Evolutionary conservation across 1,140 invertebrate species (phyloP).

Genomic region (Lamellibrachia luymesi): DNA sequence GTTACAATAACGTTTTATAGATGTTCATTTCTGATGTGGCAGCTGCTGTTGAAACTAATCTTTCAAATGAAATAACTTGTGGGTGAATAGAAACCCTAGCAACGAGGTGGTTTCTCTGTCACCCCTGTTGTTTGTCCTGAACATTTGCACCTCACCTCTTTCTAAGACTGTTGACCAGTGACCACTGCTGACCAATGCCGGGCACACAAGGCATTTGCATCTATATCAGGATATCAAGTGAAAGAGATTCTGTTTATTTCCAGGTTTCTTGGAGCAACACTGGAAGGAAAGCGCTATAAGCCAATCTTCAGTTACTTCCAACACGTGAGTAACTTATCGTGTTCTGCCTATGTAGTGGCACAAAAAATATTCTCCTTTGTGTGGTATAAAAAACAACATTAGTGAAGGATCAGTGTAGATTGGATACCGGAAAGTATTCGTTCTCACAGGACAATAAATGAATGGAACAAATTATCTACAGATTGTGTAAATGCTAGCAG

Average conservation of each 20-base stretch:
- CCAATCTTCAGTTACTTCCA: constrained; percentile 91
- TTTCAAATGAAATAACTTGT: background rate
- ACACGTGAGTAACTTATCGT: constrained; percentile 47
- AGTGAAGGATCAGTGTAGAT: too few species aligned
- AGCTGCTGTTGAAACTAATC: background rate
- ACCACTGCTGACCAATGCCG: background rate
- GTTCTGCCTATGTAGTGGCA: background rate
- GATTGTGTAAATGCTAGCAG: too few species aligned
- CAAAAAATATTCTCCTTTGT: background rate
- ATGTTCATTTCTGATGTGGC: too few species aligned
- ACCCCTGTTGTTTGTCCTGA: background rate
- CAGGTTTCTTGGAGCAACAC: constrained; percentile 73
- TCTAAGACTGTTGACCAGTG: too few species aligned
- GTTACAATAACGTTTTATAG: too few species aligned
- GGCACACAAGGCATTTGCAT: background rate
- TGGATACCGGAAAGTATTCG: too few species aligned
- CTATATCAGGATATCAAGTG: background rate
- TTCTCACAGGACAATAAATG: too few species aligned
- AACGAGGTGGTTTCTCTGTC: background rate
- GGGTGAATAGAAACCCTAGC: background rate
- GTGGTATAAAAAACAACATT: too few species aligned
- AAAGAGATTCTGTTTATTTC: constrained; percentile 15
- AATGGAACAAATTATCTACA: too few species aligned
- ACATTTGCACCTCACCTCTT: background rate
- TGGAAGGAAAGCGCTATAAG: constrained; percentile 82